Percentiles rank a stretch among this genome's conserved stretches.
Evolutionary conservation across 2,797 vertebrate genomes (phyloP).

Genomic region (Erethizon dorsatum): DNA sequence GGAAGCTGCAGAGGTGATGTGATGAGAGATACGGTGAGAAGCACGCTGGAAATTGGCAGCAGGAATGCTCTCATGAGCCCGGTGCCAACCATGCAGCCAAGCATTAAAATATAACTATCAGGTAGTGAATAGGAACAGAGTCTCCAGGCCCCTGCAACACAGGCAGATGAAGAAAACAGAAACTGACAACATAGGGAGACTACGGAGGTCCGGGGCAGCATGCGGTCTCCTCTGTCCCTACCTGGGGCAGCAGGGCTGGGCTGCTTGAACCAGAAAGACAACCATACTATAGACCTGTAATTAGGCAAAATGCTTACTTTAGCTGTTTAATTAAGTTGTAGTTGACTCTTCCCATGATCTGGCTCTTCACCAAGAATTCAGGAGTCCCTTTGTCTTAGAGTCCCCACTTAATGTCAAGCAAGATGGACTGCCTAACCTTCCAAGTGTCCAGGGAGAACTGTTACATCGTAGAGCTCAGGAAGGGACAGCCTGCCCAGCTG

Average conservation of each 20-base stretch:
- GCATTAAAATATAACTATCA: slow-evolving; percentile 17
- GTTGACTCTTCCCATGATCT: slow-evolving; percentile 44
- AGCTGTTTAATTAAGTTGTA: slow-evolving; percentile 51
- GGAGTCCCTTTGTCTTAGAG: slow-evolving; percentile 48
- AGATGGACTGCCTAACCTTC: not conserved
- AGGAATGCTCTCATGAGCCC: not conserved
- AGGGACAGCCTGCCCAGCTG: not conserved
- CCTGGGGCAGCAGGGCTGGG: not conserved
- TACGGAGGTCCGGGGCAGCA: not conserved
- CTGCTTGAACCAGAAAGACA: slow-evolving; percentile 58
- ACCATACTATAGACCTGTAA: slow-evolving; percentile 38
- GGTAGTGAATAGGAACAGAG: slow-evolving; percentile 22
- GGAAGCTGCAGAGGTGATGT: not conserved
- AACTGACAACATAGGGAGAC: not conserved
- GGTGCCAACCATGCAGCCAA: not conserved
- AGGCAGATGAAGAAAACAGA: slow-evolving; percentile 37
- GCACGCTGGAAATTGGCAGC: not conserved
- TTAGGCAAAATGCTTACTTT: slow-evolving; percentile 72
- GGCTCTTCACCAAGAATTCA: slow-evolving; percentile 44
- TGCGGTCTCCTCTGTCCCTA: not conserved
- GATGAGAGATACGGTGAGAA: not conserved
- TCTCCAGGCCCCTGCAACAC: not conserved
- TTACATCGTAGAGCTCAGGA: not conserved
- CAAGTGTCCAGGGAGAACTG: not conserved
- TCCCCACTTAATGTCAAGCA: not conserved